phyloP scores from a whole-genome alignment of 2,797 vertebrate species.

The Thamnophis elegans region DNA sequence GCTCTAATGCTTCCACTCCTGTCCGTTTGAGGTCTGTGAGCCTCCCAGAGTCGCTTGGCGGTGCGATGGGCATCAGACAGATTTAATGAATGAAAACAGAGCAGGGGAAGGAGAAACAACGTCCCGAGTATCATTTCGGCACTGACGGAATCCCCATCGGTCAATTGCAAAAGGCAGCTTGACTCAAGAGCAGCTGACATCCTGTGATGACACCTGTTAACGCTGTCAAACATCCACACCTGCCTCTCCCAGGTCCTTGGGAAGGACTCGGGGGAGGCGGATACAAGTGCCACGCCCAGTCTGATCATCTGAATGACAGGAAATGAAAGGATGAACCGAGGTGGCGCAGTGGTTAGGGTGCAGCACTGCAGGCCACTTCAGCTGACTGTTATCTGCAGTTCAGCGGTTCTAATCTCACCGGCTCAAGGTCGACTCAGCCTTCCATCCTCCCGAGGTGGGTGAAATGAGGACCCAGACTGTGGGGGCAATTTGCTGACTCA shows the following conservation, averaged over 20 bases:
- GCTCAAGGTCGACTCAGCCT: too few species aligned
- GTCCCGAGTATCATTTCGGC: not conserved
- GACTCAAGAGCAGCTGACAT: too few species aligned
- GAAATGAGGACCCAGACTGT: too few species aligned
- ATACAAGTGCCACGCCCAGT: not conserved
- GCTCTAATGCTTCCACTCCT: too few species aligned
- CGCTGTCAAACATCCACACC: accelerated
- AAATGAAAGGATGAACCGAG: not conserved
- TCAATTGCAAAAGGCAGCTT: too few species aligned
- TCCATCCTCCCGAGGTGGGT: too few species aligned
- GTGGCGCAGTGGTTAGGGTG: too few species aligned
- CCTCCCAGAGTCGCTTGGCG: not conserved
- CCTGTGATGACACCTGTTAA: accelerated
- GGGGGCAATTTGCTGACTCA: too few species aligned
- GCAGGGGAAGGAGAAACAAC: not conserved
- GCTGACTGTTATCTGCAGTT: too few species aligned
- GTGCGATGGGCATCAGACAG: accelerated
- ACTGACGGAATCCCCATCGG: too few species aligned
- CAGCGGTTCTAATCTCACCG: too few species aligned
- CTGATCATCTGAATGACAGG: not conserved
- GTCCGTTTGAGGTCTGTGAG: not conserved
- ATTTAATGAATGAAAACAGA: not conserved
- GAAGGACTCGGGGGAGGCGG: not conserved
- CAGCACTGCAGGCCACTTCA: too few species aligned
- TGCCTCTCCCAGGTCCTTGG: not conserved